phyloP scores from a whole-genome alignment of 1,140 invertebrate genomes.

The Rhopalosiphum padi region DNA sequence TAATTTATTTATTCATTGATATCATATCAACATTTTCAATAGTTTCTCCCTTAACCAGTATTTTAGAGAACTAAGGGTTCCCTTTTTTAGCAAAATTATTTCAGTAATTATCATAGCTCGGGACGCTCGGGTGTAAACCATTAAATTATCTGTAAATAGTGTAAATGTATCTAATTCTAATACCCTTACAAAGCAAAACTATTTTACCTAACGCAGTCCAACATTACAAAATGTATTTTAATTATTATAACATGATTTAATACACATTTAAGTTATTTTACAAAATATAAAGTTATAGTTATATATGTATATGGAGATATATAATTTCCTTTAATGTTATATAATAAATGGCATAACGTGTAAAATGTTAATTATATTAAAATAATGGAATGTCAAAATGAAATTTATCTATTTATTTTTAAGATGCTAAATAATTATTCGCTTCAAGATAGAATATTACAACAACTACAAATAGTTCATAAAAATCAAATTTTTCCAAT shows the following conservation, averaged over 20 bases:
- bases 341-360: neutral
- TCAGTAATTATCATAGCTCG: too few species aligned
- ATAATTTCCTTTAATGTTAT: neutral
- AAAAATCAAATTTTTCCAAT: conserved; percentile 23
- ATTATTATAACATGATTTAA: neutral
- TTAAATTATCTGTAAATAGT: neutral
- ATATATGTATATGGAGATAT: neutral
- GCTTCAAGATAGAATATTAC: conserved; percentile 48
- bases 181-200: neutral
- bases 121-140: too few species aligned
- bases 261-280: neutral
- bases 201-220: neutral
- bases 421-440: conserved; percentile 21
- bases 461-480: conserved; percentile 25
- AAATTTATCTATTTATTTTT: neutral
- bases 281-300: neutral
- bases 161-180: neutral
- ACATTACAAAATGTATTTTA: neutral
- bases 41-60: too few species aligned
- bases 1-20: too few species aligned
- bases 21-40: too few species aligned
- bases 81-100: too few species aligned
- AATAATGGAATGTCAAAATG: neutral
- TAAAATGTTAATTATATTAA: neutral
- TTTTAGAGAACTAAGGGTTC: too few species aligned